phyloP scores from a whole-genome alignment of 2,113 vertebrate species.

The Miniopterus natalensis region DNA sequence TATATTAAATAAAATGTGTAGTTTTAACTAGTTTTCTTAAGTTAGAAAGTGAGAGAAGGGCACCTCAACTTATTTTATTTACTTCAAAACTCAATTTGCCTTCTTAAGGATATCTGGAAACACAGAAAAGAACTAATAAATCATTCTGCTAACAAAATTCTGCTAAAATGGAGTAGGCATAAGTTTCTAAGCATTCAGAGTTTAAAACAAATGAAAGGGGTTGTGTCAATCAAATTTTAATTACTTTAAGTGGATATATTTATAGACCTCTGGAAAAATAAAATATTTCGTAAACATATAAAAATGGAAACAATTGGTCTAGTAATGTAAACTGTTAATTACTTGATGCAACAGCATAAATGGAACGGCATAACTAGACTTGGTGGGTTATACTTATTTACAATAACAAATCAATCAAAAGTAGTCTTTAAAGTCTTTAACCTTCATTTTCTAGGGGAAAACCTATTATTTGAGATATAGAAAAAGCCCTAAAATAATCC shows the following conservation, averaged over 20 bases:
- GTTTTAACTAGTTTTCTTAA: constrained; percentile 44
- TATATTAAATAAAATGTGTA: neutral
- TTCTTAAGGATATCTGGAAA: constrained; percentile 10
- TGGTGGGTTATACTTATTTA: constrained; percentile 44
- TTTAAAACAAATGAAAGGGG: constrained; percentile 55
- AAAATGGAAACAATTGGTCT: constrained; percentile 62
- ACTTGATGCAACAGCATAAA: constrained; percentile 55
- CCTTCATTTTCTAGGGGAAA: constrained; percentile 57
- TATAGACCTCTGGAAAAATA: constrained; percentile 47
- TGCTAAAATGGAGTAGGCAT: constrained; percentile 27
- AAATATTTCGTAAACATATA: constrained; percentile 58
- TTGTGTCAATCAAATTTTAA: constrained; percentile 42
- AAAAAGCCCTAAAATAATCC: constrained; percentile 5
- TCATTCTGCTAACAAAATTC: constrained; percentile 47
- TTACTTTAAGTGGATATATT: constrained; percentile 34
- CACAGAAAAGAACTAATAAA: constrained; percentile 3
- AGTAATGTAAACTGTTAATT: constrained; percentile 55
- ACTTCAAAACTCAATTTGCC: constrained; percentile 52
- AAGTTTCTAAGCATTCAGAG: constrained; percentile 39
- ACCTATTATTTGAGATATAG: constrained; percentile 32
- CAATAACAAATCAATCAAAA: constrained; percentile 54
- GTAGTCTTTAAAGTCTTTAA: constrained; percentile 45
- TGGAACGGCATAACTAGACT: neutral
- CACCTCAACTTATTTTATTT: constrained; percentile 28
- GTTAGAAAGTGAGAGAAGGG: neutral